Evolutionary conservation across 2,113 vertebrate genomes (phyloP).

Genomic region (Toxotes jaculatrix): DNA sequence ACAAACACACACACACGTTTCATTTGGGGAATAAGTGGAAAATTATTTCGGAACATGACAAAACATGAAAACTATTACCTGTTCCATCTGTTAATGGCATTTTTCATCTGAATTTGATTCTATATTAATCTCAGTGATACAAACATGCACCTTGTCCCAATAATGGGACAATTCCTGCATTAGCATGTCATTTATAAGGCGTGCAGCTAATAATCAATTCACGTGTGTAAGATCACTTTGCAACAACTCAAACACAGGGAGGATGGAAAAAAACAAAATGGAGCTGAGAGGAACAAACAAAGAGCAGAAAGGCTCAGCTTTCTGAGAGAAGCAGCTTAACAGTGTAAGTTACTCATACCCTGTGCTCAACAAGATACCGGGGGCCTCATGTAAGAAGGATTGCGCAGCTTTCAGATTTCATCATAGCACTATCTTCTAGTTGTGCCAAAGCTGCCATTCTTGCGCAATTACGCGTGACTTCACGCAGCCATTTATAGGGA

Average conservation of each 20-base stretch:
- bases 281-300: not conserved
- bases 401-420: no score
- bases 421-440: not conserved
- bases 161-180: not conserved
- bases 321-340: no score
- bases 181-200: not conserved
- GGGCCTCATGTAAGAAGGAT: no score
- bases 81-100: not conserved
- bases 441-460: no score
- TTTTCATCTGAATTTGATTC: not conserved
- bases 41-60: not conserved
- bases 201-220: no score
- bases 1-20: constrained; percentile 21
- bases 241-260: not conserved
- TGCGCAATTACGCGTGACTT: no score
- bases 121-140: not conserved
- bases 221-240: no score
- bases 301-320: no score
- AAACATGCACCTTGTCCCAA: not conserved
- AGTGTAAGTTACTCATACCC: no score
- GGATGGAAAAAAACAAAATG: not conserved
- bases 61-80: not conserved
- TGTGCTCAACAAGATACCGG: no score
- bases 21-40: not conserved
- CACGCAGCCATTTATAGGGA: no score